Conservation (phyloP, 2,888 invertebrate genomes). For the Junonia oenone region DNA sequence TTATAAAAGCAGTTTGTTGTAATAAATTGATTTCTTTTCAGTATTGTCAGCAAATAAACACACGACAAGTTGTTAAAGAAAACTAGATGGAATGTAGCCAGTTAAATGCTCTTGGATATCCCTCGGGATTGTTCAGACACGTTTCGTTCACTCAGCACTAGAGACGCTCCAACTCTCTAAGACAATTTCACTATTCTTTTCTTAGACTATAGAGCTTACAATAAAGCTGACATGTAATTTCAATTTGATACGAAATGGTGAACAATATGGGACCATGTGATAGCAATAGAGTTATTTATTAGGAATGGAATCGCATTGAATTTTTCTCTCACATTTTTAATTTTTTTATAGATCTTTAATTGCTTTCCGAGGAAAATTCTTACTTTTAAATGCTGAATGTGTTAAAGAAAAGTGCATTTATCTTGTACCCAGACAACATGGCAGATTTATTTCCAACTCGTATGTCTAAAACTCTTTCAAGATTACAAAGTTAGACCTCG, state of each 20-base stretch:
- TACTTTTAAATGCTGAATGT: constrained; percentile 9
- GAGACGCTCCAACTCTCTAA: constrained; percentile 57
- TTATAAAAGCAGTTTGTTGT: neutral
- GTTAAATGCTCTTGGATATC: constrained; percentile 53
- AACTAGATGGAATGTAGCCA: constrained; percentile 53
- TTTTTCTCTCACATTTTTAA: neutral
- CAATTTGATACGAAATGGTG: constrained; percentile 33
- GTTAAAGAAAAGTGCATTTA: constrained; percentile 27
- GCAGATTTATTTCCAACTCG: constrained; percentile 44
- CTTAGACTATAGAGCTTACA: constrained; percentile 45
- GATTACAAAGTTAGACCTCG: constrained; percentile 58
- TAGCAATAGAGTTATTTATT: neutral
- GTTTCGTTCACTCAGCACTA: constrained; percentile 61
- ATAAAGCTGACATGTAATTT: constrained; percentile 55
- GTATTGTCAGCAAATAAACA: constrained; percentile 37
- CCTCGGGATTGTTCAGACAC: constrained; percentile 55
- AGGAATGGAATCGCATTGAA: neutral
- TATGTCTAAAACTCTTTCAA: constrained; percentile 58
- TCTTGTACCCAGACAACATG: constrained; percentile 28
- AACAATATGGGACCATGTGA: neutral
- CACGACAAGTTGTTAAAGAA: constrained; percentile 43
- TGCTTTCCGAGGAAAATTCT: neutral
- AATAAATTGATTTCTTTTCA: constrained; percentile 7
- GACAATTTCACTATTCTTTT: constrained; percentile 62
- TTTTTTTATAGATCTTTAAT: neutral